Conservation (phyloP, 2,797 vertebrate species). For the Delichon dasypus region DNA sequence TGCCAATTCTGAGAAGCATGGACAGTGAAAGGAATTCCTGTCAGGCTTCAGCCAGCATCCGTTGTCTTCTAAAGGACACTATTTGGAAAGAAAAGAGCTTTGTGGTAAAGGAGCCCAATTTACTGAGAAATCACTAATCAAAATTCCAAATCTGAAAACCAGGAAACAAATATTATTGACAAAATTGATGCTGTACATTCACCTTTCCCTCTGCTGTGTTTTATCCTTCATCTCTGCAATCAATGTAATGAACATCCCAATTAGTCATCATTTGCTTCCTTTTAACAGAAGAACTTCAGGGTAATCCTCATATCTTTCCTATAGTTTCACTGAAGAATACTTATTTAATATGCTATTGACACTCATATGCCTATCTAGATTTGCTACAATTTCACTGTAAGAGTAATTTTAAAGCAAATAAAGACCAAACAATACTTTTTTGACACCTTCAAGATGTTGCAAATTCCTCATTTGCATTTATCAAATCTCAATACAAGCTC, state of each 20-base stretch:
- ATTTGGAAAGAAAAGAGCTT: not conserved
- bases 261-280: not conserved
- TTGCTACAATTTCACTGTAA: not conserved
- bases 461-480: not conserved
- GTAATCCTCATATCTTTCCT: not conserved
- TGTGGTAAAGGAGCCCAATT: not conserved
- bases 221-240: not conserved
- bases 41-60: not conserved
- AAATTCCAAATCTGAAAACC: not conserved
- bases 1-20: not conserved
- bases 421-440: not conserved
- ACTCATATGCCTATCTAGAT: not conserved
- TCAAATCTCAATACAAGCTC: slow-evolving; percentile 12
- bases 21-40: not conserved
- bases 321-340: not conserved
- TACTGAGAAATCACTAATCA: not conserved
- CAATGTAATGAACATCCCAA: not conserved
- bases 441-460: not conserved
- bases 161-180: not conserved
- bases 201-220: not conserved
- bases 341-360: not conserved
- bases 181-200: not conserved
- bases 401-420: not conserved
- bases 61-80: not conserved
- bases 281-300: not conserved